Percentiles rank a stretch among this genome's conserved stretches.
These are phyloP conservation scores for Rhynchonycteris naso DNA, from an alignment of 2,797 vertebrate genomes.

Conservation along the genomic window DNA sequence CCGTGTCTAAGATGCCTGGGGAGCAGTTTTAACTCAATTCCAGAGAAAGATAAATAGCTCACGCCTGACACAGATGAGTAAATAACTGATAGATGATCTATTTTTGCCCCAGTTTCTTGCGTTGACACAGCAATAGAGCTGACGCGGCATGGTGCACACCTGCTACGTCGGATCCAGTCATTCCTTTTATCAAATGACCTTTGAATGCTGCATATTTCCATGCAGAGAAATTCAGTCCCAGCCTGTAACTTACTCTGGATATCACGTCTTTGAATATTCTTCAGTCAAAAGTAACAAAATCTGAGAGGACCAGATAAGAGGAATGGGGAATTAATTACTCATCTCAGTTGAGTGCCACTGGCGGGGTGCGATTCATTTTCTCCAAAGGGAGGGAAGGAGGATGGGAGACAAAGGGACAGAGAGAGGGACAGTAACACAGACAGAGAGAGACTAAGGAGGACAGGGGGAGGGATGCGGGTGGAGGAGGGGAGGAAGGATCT, in stretches of 20 bases:
- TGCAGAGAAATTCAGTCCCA: not conserved
- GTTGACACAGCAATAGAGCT: not conserved
- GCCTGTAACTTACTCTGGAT: not conserved
- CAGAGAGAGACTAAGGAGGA: not conserved
- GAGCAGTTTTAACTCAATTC: not conserved
- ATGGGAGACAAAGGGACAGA: not conserved
- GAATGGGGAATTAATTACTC: not conserved
- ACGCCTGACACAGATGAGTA: not conserved
- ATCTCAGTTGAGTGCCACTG: not conserved
- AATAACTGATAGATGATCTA: not conserved
- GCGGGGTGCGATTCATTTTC: not conserved
- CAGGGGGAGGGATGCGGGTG: accelerated
- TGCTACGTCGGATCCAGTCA: not conserved
- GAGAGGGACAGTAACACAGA: not conserved
- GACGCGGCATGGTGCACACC: accelerated
- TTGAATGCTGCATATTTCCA: not conserved
- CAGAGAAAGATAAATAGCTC: not conserved
- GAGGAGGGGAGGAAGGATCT: not conserved
- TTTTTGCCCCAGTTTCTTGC: not conserved
- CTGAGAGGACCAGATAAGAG: constrained; percentile 18
- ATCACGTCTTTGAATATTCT: constrained; percentile 23
- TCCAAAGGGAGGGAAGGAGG: not conserved
- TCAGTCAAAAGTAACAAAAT: constrained; percentile 57
- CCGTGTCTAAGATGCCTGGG: not conserved
- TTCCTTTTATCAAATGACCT: not conserved